A percentile compares a stretch with the other conserved stretches of the same genome.
Conservation (phyloP, 2,113 vertebrate genomes). For the Himantopus leucocephalus region DNA sequence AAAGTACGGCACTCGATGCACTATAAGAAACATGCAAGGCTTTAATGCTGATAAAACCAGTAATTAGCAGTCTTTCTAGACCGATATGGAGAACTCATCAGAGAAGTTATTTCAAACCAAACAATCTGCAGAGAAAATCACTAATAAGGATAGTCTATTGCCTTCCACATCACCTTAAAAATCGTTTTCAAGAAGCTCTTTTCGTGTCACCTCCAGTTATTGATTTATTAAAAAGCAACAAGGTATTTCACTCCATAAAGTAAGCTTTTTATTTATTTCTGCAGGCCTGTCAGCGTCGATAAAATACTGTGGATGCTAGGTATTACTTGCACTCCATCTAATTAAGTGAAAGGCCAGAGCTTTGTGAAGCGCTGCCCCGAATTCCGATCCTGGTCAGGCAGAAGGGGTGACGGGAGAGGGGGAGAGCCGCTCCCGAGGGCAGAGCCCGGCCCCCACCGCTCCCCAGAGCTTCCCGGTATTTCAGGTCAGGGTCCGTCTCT, state of each 20-base stretch:
- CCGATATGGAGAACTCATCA: background rate
- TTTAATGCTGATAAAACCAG: background rate
- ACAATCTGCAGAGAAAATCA: slow-evolving; percentile 50
- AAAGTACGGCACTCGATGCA: background rate
- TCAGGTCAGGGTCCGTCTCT: fast-evolving
- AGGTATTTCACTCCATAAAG: slow-evolving; percentile 19
- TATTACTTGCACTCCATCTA: background rate
- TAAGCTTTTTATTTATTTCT: slow-evolving; percentile 42
- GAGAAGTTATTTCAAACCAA: slow-evolving; percentile 17
- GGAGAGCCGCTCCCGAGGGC: background rate
- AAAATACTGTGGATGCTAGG: slow-evolving; percentile 5
- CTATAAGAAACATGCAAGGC: slow-evolving; percentile 1
- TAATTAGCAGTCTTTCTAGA: slow-evolving; percentile 13
- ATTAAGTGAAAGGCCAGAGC: slow-evolving; percentile 19
- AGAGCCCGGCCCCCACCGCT: background rate
- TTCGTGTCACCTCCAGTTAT: background rate
- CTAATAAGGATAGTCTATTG: slow-evolving; percentile 18
- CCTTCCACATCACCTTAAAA: slow-evolving; percentile 24
- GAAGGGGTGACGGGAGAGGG: background rate
- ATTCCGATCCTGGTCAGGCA: background rate
- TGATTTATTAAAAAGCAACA: slow-evolving; percentile 60
- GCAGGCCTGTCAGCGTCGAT: slow-evolving; percentile 20
- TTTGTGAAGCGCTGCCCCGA: background rate
- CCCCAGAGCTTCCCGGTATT: fast-evolving
- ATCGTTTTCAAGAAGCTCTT: background rate